Conservation (phyloP, 2,797 vertebrate species). For the Eupleurogrammus muticus region DNA sequence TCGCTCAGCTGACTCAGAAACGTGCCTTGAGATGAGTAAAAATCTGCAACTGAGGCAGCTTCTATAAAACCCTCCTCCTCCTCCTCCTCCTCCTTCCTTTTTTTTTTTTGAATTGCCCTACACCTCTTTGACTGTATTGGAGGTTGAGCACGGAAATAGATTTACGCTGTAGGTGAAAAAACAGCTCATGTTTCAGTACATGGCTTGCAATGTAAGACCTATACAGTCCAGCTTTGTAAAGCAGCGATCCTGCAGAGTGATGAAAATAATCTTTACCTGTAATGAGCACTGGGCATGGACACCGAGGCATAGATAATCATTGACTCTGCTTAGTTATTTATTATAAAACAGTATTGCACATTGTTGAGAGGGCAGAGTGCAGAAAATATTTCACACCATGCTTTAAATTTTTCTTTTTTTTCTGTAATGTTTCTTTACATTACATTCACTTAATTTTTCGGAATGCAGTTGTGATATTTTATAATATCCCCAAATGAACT, state of each 20-base stretch:
- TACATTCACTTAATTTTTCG: background rate
- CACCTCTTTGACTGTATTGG: slow-evolving; percentile 53
- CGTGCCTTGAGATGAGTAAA: slow-evolving; percentile 40
- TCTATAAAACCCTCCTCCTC: slow-evolving; percentile 31
- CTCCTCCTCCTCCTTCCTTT: background rate
- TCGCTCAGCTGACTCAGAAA: slow-evolving; percentile 41
- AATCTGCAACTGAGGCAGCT: slow-evolving; percentile 39
- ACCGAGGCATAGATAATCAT: slow-evolving; percentile 27
- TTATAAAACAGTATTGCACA: background rate
- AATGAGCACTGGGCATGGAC: slow-evolving; percentile 13
- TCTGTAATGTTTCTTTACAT: background rate
- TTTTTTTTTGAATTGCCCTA: slow-evolving; percentile 30
- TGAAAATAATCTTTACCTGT: slow-evolving; percentile 34
- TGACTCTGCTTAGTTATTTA: slow-evolving; percentile 14
- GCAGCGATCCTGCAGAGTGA: slow-evolving; percentile 45
- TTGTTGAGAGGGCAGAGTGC: background rate
- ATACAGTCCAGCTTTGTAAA: slow-evolving; percentile 34
- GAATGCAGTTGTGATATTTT: background rate
- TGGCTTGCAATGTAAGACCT: slow-evolving; percentile 66
- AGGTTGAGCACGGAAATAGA: slow-evolving; percentile 65
- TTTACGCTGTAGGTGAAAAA: slow-evolving; percentile 63
- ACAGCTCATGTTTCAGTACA: slow-evolving; percentile 68
- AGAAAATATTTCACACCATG: background rate
- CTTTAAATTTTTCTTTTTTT: background rate
- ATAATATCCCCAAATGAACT: background rate